Evolutionary conservation across 2,113 vertebrate species (phyloP), one percentile per base, ranked within the genome.

Genomic region (Fulica atra): DNA sequence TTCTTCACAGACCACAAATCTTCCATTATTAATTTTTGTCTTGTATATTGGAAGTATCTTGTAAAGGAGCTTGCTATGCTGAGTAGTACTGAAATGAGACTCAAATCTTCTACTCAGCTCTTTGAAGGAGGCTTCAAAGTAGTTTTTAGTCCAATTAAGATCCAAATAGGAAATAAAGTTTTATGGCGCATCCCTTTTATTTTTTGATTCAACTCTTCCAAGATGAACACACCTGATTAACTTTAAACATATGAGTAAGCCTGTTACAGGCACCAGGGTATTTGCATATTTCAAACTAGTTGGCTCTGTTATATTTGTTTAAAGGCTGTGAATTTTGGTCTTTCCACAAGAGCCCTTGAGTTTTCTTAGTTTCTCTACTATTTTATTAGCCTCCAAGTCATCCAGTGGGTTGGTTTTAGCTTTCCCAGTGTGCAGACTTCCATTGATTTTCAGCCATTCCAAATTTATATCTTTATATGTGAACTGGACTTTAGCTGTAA

Each of bases 401-500:
- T 86, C 69, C 31, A 33, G 33, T 66, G 56, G 40, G 33, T 83
- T 81, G 18, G 26, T 73, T 88, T 96, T 86, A 73, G 56, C 42
- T 92, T 96, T 88, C 38, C 16, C 60, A 46, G 16, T 92, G 68
- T 78, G 53, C 83, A 90, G 51, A 51, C 48, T 56, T 90, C 28
- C 64, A 92, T 74, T 90, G 96, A 95, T 95, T 96, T 97, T 92
- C 72, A 94, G 76, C 56, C 76, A 40, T 56, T 83, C 53, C 18
- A 88, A 63, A 94, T 96, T 42, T 86, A 51, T 93, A 53, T 59
- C 26, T 96, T 80, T 94, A 48, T 81, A 81, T 60, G 20, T 81
- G 24, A 46, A 28, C 48, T 84, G 61, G 72, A 74, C 35, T 88
- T 89, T 69, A 77, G 79, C 79, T 84, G 33, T 88, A 92, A 86